Evolutionary conservation across 2,888 invertebrate genomes (phyloP).

Genomic region (Nephrotoma guestfalica): DNA sequence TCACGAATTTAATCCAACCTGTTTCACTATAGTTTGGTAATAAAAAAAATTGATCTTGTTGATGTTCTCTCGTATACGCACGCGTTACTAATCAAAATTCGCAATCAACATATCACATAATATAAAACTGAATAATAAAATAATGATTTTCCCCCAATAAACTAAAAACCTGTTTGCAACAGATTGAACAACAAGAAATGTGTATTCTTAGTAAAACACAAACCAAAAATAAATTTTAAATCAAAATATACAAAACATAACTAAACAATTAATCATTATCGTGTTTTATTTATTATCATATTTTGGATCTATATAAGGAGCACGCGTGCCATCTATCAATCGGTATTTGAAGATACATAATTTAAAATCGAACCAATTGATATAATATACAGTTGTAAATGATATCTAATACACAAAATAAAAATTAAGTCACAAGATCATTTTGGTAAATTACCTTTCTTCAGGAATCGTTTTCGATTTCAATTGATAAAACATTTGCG

Average conservation of each 20-base stretch:
- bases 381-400: neutral
- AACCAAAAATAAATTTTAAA: neutral
- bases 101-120: neutral
- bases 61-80: neutral
- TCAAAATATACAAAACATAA: neutral
- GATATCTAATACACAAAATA: neutral
- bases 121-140: neutral
- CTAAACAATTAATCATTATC: neutral
- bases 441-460: constrained; percentile 37
- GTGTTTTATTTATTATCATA: too few relatives aligned
- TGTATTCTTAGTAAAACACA: neutral
- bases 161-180: neutral
- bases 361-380: neutral
- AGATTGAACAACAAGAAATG: neutral
- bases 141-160: neutral
- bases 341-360: neutral
- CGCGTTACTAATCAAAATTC: neutral
- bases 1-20: neutral
- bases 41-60: neutral
- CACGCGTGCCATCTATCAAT: neutral
- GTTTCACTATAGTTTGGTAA: neutral
- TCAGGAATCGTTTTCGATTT: constrained; percentile 43
- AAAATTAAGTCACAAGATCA: neutral
- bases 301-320: neutral
- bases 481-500: constrained; percentile 46